Conservation (phyloP, 2,888 invertebrate genomes). For the Thecophora atra region DNA sequence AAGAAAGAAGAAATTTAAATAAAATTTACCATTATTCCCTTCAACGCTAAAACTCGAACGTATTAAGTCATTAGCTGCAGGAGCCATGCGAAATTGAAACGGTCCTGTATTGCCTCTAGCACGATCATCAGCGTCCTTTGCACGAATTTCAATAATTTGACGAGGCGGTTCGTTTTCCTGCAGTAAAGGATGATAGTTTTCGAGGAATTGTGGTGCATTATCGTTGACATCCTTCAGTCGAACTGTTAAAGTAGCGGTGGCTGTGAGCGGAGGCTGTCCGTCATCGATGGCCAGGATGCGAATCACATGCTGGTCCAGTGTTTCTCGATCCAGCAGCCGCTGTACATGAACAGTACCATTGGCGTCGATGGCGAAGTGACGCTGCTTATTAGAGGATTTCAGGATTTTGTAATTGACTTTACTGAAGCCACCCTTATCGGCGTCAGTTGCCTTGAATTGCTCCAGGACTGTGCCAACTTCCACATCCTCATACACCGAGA, state of each 20-base stretch:
- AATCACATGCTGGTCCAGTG: constrained; percentile 93
- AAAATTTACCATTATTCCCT: constrained; percentile 88
- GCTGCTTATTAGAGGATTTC: constrained; percentile 88
- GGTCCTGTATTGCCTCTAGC: constrained; percentile 96
- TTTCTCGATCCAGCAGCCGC: constrained; percentile 90
- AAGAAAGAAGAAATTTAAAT: neutral
- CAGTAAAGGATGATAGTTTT: constrained; percentile 90
- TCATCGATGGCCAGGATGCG: constrained; percentile 96
- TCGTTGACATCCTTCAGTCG: constrained; percentile 96
- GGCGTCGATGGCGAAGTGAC: constrained; percentile 94
- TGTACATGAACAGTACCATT: constrained; percentile 96
- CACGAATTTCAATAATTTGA: constrained; percentile 91
- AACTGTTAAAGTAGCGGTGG: constrained; percentile 91
- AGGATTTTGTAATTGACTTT: constrained; percentile 92
- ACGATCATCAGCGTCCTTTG: constrained; percentile 92
- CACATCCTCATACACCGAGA: constrained; percentile 90
- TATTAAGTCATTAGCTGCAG: constrained; percentile 92
- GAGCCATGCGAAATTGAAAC: constrained; percentile 92
- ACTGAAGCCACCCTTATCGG: constrained; percentile 93
- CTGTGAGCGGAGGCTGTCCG: constrained; percentile 91
- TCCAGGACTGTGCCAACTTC: constrained; percentile 90
- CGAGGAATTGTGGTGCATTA: constrained; percentile 91
- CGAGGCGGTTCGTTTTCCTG: constrained; percentile 92
- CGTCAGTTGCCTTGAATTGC: constrained; percentile 94
- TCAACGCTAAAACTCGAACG: constrained; percentile 95